Percentiles rank a stretch among this genome's conserved stretches.
Conservation (phyloP, 2,888 invertebrate genomes). For the Adelognathus sp. region DNA sequence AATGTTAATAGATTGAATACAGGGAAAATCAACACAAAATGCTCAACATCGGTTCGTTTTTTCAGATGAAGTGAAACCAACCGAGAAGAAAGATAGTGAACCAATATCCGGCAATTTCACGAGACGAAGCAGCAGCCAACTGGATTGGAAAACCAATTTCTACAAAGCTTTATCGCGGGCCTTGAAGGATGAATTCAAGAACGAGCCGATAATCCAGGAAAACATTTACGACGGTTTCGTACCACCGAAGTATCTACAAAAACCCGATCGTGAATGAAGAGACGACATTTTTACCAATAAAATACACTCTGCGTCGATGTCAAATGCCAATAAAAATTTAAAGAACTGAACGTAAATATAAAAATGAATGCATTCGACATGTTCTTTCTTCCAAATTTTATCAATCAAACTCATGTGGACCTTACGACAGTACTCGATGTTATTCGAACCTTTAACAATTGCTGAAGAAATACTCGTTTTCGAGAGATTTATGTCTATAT, state of each 20-base stretch:
- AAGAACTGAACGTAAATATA: too few species aligned
- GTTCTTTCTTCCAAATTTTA: too few species aligned
- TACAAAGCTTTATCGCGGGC: conserved; percentile 54
- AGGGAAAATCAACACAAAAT: too few species aligned
- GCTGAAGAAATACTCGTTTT: too few species aligned
- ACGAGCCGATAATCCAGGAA: conserved; percentile 34
- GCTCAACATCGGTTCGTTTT: neutral
- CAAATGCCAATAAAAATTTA: too few species aligned
- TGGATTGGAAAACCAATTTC: conserved; percentile 34
- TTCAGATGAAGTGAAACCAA: neutral
- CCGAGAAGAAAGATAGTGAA: neutral
- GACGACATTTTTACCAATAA: too few species aligned
- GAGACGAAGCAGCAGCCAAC: conserved; percentile 1
- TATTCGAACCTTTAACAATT: too few species aligned
- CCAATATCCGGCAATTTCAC: neutral
- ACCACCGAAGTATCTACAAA: neutral
- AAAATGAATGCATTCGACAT: too few species aligned
- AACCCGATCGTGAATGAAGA: neutral
- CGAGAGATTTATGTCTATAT: too few species aligned
- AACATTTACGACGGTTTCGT: conserved; percentile 44
- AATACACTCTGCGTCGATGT: too few species aligned
- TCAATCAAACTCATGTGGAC: too few species aligned
- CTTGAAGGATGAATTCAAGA: conserved; percentile 30
- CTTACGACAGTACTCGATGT: too few species aligned
- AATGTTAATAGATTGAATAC: neutral